phyloP scores from a whole-genome alignment of 2,888 invertebrate species.

The Autographa gamma region DNA sequence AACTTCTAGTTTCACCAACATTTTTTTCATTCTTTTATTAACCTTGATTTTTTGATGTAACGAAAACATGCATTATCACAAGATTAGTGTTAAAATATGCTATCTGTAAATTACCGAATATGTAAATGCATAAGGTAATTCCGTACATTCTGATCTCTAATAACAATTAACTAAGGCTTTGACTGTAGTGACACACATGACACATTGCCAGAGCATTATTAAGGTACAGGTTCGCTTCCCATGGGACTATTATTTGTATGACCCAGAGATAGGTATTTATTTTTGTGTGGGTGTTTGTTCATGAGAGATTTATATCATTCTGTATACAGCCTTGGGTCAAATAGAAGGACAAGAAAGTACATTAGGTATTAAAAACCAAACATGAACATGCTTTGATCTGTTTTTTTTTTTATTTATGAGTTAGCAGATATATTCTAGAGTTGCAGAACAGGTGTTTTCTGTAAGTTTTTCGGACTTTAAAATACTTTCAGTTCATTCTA shows the following conservation, averaged over 20 bases:
- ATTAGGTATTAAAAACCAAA: background rate
- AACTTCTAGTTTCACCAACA: too few species aligned
- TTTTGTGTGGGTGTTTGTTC: constrained; percentile 2
- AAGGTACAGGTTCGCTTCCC: background rate
- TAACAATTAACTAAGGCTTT: background rate
- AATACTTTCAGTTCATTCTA: background rate
- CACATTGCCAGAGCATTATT: background rate
- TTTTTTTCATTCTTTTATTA: too few species aligned
- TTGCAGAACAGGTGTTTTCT: background rate
- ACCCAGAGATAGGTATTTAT: constrained; percentile 4
- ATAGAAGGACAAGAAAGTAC: background rate
- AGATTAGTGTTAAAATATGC: too few species aligned
- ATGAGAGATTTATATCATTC: background rate
- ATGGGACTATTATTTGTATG: constrained; percentile 2
- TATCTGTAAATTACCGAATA: too few species aligned
- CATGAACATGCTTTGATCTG: background rate
- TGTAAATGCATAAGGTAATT: too few species aligned
- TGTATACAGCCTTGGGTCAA: background rate
- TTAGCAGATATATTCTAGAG: background rate
- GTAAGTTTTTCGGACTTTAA: too few species aligned
- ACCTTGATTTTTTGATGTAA: too few species aligned
- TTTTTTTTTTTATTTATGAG: background rate
- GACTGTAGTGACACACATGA: background rate
- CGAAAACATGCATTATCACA: too few species aligned
- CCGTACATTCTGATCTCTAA: too few species aligned